phyloP scores from a whole-genome alignment of 2,113 vertebrate genomes.

The Poeciliopsis occidentalis region DNA sequence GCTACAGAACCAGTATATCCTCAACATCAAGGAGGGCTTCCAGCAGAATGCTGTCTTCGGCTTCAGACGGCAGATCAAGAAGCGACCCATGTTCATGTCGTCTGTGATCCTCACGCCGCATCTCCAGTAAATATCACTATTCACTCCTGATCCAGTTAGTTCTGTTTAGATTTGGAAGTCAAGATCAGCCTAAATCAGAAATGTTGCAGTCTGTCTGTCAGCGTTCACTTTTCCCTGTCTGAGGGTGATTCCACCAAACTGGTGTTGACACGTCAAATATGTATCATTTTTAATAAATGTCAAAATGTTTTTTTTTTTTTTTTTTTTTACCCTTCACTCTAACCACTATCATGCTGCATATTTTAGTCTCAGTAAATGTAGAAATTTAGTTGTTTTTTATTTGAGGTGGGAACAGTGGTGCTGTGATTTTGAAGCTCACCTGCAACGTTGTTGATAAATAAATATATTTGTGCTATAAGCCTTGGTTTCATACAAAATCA shows the following conservation, averaged over 20 bases:
- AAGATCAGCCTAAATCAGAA: background rate
- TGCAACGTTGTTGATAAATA: too few species aligned
- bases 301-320: too few species aligned
- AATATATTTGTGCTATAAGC: background rate
- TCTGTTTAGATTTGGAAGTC: background rate
- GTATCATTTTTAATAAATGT: too few species aligned
- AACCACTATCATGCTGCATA: background rate
- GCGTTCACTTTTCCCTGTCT: background rate
- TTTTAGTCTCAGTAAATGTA: background rate
- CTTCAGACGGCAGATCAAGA: slow-evolving; percentile 93
- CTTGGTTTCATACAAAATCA: too few species aligned
- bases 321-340: background rate
- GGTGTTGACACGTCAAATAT: background rate
- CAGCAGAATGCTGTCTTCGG: slow-evolving; percentile 91
- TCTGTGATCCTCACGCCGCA: slow-evolving; percentile 89
- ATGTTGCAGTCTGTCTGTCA: background rate
- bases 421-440: background rate
- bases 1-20: slow-evolving; percentile 95
- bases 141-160: background rate
- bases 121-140: slow-evolving; percentile 85
- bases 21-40: slow-evolving; percentile 93
- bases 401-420: background rate
- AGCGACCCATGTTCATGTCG: slow-evolving; percentile 91
- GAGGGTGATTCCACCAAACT: background rate
- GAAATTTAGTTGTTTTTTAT: background rate